Conservation (phyloP, 2,797 vertebrate species). For the Helicolenus hilgendorfi region DNA sequence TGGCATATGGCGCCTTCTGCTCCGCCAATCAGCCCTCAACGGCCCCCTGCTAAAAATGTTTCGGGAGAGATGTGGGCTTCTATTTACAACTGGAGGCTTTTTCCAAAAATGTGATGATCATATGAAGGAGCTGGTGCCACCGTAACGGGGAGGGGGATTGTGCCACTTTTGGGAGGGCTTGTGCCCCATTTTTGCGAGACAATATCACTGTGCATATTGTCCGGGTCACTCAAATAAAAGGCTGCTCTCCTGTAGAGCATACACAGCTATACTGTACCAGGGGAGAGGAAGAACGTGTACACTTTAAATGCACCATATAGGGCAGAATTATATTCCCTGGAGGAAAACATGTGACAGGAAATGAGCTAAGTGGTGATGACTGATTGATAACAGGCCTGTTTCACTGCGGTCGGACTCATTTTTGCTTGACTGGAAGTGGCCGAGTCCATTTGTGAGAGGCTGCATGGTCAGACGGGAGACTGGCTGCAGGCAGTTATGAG, state of each 20-base stretch:
- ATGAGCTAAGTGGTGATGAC: constrained; percentile 48
- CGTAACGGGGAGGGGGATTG: neutral
- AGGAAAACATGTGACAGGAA: constrained; percentile 44
- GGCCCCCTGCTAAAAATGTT: constrained; percentile 67
- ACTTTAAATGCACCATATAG: constrained; percentile 7
- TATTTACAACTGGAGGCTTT: constrained; percentile 50
- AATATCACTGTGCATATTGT: neutral
- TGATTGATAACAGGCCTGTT: constrained; percentile 31
- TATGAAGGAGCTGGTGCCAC: neutral
- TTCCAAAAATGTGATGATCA: constrained; percentile 47
- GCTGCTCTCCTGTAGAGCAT: neutral
- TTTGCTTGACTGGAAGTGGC: constrained; percentile 38
- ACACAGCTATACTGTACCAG: neutral
- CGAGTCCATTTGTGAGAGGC: constrained; percentile 56
- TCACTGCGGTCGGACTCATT: constrained; percentile 28
- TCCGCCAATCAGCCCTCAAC: constrained; percentile 64
- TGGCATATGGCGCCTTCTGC: constrained; percentile 68
- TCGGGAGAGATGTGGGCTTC: constrained; percentile 34
- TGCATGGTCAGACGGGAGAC: constrained; percentile 41
- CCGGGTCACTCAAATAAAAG: neutral
- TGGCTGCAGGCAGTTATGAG: constrained; percentile 19
- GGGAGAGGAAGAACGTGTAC: neutral
- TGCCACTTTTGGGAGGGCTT: constrained; percentile 47
- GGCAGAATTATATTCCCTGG: constrained; percentile 12
- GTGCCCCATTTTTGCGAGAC: constrained; percentile 54